Percentiles rank a stretch among this genome's conserved stretches.
Conservation (phyloP, 2,888 invertebrate species). For the Catocala fraxini region DNA sequence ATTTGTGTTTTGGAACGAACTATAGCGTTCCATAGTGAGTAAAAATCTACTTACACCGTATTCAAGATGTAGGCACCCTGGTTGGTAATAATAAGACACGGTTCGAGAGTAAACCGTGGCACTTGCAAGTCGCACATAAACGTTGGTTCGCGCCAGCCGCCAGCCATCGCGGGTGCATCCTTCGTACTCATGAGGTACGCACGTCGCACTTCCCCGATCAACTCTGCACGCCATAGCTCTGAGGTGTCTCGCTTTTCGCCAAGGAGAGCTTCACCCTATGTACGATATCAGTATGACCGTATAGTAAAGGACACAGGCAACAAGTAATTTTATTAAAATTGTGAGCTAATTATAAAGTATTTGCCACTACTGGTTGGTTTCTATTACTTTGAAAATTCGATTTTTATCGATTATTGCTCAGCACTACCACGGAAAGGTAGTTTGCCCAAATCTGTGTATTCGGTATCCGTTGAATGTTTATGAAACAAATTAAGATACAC, state of each 20-base stretch:
- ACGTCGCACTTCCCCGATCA: constrained; percentile 73
- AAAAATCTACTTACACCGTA: constrained; percentile 74
- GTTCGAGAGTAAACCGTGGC: constrained; percentile 77
- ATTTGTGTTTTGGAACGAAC: too few relatives aligned
- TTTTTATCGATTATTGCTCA: too few relatives aligned
- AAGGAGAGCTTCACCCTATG: constrained; percentile 71
- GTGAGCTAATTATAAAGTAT: too few relatives aligned
- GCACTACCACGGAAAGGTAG: too few relatives aligned
- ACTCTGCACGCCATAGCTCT: constrained; percentile 76
- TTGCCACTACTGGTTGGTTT: too few relatives aligned
- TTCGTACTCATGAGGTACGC: constrained; percentile 74
- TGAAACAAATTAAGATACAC: too few relatives aligned
- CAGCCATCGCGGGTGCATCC: constrained; percentile 57
- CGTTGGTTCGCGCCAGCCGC: constrained; percentile 79
- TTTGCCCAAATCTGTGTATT: too few relatives aligned
- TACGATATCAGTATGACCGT: background rate
- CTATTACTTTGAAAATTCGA: too few relatives aligned
- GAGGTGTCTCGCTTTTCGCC: constrained; percentile 74
- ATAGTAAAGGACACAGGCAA: too few relatives aligned
- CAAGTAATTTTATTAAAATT: too few relatives aligned
- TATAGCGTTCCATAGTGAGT: background rate
- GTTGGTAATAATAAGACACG: constrained; percentile 87
- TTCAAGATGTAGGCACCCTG: constrained; percentile 86
- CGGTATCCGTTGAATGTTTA: too few relatives aligned
- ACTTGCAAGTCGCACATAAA: constrained; percentile 80